A percentile compares a stretch with the other conserved stretches of the same genome.
Evolutionary conservation across 2,888 invertebrate genomes (phyloP).

Genomic region (Cephalotes varians): DNA sequence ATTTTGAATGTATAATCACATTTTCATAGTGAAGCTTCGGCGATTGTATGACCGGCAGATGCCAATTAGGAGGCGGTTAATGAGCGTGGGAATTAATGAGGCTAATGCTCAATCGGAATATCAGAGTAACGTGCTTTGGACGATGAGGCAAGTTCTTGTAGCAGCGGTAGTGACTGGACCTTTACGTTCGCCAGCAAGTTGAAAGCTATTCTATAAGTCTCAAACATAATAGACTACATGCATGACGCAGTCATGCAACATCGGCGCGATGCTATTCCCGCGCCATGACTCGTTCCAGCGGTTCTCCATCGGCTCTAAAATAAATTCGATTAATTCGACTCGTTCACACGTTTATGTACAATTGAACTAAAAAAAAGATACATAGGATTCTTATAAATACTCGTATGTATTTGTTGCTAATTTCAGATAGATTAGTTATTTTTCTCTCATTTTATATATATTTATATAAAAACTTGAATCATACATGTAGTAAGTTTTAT

Average conservation of each 20-base stretch:
- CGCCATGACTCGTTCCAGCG: constrained; percentile 74
- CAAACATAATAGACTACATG: constrained; percentile 77
- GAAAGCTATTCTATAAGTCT: constrained; percentile 78
- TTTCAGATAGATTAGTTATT: not conserved
- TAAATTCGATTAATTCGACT: not conserved
- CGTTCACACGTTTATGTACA: not conserved
- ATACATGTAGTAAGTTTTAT: constrained; percentile 25
- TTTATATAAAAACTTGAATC: not conserved
- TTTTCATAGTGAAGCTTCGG: not conserved
- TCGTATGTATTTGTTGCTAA: not conserved
- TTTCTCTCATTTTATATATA: too few relatives aligned
- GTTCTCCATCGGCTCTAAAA: constrained; percentile 62
- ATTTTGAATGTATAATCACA: not conserved
- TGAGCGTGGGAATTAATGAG: constrained; percentile 54
- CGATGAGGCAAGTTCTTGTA: constrained; percentile 40
- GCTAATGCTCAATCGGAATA: constrained; percentile 45
- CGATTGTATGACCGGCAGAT: constrained; percentile 11
- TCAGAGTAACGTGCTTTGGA: not conserved
- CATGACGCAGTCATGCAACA: constrained; percentile 76
- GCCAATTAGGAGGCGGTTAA: constrained; percentile 53
- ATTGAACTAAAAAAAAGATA: not conserved
- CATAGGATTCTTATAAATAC: not conserved
- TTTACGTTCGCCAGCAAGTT: constrained; percentile 71
- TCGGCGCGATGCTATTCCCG: constrained; percentile 74
- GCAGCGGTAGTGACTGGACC: constrained; percentile 70